Conservation (phyloP, 2,888 invertebrate species). For the Callyntrura sp. region DNA sequence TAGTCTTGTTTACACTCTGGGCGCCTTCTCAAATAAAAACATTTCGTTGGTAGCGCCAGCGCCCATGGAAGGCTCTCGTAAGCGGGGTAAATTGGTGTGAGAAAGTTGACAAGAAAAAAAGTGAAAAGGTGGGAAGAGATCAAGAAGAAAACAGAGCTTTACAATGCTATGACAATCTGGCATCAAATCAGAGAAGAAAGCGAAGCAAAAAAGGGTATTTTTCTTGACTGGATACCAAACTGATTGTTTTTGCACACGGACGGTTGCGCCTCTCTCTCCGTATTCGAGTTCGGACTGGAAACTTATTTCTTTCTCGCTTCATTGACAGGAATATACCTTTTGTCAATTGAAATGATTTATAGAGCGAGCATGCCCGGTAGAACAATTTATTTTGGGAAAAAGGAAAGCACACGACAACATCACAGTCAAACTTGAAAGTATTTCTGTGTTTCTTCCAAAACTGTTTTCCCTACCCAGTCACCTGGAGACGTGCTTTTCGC, state of each 20-base stretch:
- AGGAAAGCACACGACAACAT: too few relatives aligned
- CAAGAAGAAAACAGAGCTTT: conserved; percentile 46
- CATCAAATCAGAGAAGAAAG: conserved; percentile 26
- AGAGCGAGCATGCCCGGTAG: too few relatives aligned
- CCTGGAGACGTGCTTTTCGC: too few relatives aligned
- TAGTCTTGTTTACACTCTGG: too few relatives aligned
- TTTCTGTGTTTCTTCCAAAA: too few relatives aligned
- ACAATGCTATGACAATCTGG: conserved; percentile 52
- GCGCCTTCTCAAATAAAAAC: too few relatives aligned
- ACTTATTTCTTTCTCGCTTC: background rate
- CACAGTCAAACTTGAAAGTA: too few relatives aligned
- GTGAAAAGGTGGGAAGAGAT: conserved; percentile 34
- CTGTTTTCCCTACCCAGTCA: too few relatives aligned
- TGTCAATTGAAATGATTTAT: conserved; percentile 43
- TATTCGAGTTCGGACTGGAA: background rate
- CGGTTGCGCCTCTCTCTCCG: background rate
- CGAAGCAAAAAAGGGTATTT: background rate
- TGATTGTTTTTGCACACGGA: conserved; percentile 39
- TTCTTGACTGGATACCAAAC: conserved; percentile 32
- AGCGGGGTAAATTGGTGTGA: background rate
- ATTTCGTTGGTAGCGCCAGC: background rate
- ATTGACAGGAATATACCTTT: conserved; percentile 5
- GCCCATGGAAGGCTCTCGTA: background rate
- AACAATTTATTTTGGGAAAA: too few relatives aligned
- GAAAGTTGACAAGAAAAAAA: conserved; percentile 38